Evolutionary conservation across 2,113 vertebrate genomes (phyloP).

Genomic region (Hypanus sabinus): DNA sequence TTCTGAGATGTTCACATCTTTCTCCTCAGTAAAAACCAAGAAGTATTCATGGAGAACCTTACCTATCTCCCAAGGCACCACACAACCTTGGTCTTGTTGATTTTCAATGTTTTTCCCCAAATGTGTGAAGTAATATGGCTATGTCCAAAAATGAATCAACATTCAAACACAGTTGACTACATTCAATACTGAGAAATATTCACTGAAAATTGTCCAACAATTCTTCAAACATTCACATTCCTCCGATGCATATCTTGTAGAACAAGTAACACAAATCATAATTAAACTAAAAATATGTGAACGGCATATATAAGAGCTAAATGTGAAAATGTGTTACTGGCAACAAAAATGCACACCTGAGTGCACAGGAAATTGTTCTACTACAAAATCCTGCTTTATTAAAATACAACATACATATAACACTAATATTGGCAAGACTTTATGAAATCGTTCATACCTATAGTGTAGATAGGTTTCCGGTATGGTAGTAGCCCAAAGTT

Average conservation of each 20-base stretch:
- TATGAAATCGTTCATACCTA: slow-evolving; percentile 62
- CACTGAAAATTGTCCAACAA: neutral
- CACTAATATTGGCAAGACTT: neutral
- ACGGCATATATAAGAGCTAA: neutral
- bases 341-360: neutral
- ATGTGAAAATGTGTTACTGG: neutral
- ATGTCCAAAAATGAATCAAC: neutral
- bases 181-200: neutral
- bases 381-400: neutral
- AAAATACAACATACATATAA: neutral
- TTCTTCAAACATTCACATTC: neutral
- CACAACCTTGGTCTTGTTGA: too few species aligned
- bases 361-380: neutral
- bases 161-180: neutral
- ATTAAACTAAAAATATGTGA: neutral
- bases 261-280: neutral
- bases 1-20: too few species aligned
- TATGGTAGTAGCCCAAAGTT: slow-evolving; percentile 64
- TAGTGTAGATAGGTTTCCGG: slow-evolving; percentile 70
- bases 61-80: too few species aligned
- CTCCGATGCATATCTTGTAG: neutral
- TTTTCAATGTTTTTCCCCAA: too few species aligned
- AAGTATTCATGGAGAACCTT: too few species aligned
- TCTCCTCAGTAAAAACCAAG: too few species aligned
- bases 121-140: too few species aligned